Evolutionary conservation across 2,797 vertebrate genomes (phyloP), one percentile per base, ranked within the genome.

Genomic region (Clarias laeviceps): DNA sequence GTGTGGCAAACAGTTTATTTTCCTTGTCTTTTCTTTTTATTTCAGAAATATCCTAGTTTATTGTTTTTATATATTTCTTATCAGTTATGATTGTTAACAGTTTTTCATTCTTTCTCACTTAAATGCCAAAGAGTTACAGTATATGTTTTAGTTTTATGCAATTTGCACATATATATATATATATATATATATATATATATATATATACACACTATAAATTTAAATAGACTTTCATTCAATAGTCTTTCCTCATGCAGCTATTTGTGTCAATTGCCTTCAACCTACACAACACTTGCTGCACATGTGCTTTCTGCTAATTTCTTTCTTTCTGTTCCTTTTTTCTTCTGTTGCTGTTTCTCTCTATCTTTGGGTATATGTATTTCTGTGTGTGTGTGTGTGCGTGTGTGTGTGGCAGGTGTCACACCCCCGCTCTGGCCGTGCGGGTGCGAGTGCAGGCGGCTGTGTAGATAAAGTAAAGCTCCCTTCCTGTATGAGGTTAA

Each of bases 401-500:
- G 72, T 79, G 72, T 82, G 83, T 87, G 90, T 84, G 82, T 80
- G 89, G 91, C 94, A 95, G 95, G 94, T 95, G 95, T 94, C 91
- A 90, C 93, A 92, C 92, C 93, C 92, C 93, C 93, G 92, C 92
- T 91, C 91, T 93, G 92, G 93, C 82, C 66, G 64, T 54, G 65
- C 32, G 88, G 86, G 45, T 70, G 82, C 77, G 80, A 73, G 81
- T 14, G 73, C 86, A 88, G 78, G 88, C 88, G 86, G 85, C 82
- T 79, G 76, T 80, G 82, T 57, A 95, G 95, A 95, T 95, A 95
- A 94, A 94, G 91, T 84, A 90, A 83, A 66, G 93, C 93, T 91
- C 85, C 92, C 93, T 93, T 95, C 94, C 94, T 95, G 94, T 93
- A 90, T 92, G 93, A 94, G 94, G 94, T 94, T 93, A 94, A 93